phyloP scores from a whole-genome alignment of 2,113 vertebrate species.

The Grus americana region DNA sequence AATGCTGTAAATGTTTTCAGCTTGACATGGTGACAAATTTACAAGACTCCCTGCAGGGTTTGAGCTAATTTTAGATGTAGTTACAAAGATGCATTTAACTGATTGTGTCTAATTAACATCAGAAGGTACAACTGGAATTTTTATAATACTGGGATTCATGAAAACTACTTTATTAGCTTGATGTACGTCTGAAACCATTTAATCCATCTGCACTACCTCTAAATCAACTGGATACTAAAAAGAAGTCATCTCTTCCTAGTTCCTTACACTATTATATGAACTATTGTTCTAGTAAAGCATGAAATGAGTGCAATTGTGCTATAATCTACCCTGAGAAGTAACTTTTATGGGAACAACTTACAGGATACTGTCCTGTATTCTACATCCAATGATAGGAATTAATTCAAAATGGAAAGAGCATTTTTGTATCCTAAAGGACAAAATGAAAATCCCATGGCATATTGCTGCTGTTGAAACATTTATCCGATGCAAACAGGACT shows the following conservation, averaged over 20 bases:
- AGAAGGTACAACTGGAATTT: background rate
- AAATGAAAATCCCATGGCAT: background rate
- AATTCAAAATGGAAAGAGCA: background rate
- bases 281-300: background rate
- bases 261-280: background rate
- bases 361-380: background rate
- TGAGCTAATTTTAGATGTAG: slow-evolving; percentile 18
- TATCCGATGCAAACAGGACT: background rate
- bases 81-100: slow-evolving; percentile 2
- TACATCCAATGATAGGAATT: background rate
- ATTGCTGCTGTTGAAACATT: background rate
- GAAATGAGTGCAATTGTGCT: background rate
- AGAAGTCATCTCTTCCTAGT: background rate
- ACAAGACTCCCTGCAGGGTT: background rate
- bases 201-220: background rate
- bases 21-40: background rate
- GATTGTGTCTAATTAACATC: slow-evolving; percentile 6
- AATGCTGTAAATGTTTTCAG: background rate
- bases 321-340: background rate
- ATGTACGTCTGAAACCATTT: background rate
- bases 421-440: background rate
- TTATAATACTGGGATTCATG: background rate
- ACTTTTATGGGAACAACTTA: background rate
- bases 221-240: background rate
- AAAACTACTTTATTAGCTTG: background rate